Evolutionary conservation across 2,797 vertebrate species (phyloP), one percentile per base, ranked within the genome.

Genomic region (Labroides dimidiatus): DNA sequence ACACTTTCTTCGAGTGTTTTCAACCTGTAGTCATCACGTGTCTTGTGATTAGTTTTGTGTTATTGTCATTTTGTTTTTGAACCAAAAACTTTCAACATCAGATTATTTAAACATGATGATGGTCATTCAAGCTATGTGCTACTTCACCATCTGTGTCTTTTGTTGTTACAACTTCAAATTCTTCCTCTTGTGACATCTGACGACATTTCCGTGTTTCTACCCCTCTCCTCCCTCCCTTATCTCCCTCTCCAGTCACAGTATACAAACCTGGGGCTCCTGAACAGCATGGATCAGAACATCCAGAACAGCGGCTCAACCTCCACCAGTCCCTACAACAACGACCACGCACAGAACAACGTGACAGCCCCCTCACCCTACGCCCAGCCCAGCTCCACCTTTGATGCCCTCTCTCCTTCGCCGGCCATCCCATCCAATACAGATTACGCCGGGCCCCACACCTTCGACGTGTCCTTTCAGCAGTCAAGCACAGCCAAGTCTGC

Each of bases 361-460:
- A 96, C 97, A 0, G 96, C 97, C 0, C 97, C 97, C 0, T 99
- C 98, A 0, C 98, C 98, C 52, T 99, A 99, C 0, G 96, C 97
- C 44, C 98, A 98, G 92, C 98, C 98, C 86, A 99, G 98, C 92
- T 99, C 98, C 0, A 99, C 98, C 72, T 99, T 99, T 1, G 98
- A 99, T 0, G 95, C 97, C 68, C 93, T 99, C 3, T 99, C 98
- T 0, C 98, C 98, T 0, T 99, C 98, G 0, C 97, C 98, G 0
- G 97, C 98, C 88, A 99, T 99, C 94, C 98, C 98, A 37, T 99
- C 98, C 88, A 99, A 99, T 91, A 99, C 98, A 70, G 98, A 99
- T 75, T 99, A 99, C n/a, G 97, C 98, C 0, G 98, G 98, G 33
- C 95, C 97, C 13, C 98, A 99, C 92, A 97, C 96, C 89, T 99